phyloP scores from a whole-genome alignment of 1,140 invertebrate species.

The Condylostylus longicornis region DNA sequence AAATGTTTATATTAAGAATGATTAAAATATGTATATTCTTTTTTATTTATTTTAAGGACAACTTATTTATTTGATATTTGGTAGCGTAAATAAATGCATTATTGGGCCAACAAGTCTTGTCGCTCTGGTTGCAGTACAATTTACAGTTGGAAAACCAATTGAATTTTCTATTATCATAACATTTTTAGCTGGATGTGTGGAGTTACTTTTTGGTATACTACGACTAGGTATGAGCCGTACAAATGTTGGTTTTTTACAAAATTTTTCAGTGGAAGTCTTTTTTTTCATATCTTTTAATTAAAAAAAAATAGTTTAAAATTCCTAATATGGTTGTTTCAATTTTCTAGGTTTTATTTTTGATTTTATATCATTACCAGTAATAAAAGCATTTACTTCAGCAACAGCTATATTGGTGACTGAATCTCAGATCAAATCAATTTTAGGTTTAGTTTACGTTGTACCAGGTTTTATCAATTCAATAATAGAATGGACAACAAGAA shows the following conservation, averaged over 20 bases:
- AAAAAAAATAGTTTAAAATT: no score
- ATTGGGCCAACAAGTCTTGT: slow-evolving; percentile 80
- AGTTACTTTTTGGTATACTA: slow-evolving; percentile 54
- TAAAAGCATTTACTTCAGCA: slow-evolving; percentile 85
- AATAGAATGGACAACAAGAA: slow-evolving; percentile 44
- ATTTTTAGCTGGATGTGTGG: slow-evolving; percentile 59
- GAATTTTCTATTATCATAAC: slow-evolving; percentile 66
- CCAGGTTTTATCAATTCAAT: slow-evolving; percentile 59
- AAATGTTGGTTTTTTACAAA: no score
- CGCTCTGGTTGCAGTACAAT: slow-evolving; percentile 45
- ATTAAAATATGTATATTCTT: no score
- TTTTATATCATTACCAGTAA: slow-evolving; percentile 88
- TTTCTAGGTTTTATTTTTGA: slow-evolving; percentile 70
- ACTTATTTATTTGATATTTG: slow-evolving; percentile 75
- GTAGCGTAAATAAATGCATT: slow-evolving; percentile 80
- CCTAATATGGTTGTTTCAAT: no score
- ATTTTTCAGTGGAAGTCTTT: no score
- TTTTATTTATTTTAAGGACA: slow-evolving; percentile 45
- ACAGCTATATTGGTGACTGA: slow-evolving; percentile 84
- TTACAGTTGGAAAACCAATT: slow-evolving; percentile 51
- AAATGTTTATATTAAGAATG: no score
- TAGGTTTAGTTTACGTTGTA: slow-evolving; percentile 61
- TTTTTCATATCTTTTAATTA: no score
- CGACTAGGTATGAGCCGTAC: slow-evolving; percentile 33
- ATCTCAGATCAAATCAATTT: slow-evolving; percentile 71